phyloP scores from a whole-genome alignment of 2,888 invertebrate genomes.

The Lumbricus terrestris region DNA sequence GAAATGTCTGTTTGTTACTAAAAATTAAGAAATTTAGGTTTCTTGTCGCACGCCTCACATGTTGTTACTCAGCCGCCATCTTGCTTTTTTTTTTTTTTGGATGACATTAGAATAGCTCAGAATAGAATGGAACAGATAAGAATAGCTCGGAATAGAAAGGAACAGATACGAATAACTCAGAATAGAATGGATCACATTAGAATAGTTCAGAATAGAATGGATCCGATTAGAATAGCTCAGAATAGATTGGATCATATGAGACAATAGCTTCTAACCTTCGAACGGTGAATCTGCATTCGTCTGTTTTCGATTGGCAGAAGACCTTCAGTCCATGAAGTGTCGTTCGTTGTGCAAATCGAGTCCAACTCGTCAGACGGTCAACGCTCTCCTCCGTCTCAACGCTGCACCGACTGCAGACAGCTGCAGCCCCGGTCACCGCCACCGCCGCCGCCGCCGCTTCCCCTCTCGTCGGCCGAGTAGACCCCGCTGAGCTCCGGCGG shows the following conservation, averaged over 20 bases:
- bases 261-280: neutral
- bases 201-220: no score
- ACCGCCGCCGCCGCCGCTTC: neutral
- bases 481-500: no score
- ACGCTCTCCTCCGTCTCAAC: neutral
- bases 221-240: neutral
- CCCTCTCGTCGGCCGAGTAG: neutral
- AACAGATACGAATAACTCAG: no score
- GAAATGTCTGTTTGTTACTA: no score
- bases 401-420: neutral
- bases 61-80: no score
- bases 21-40: no score
- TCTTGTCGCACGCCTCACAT: no score
- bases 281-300: neutral
- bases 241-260: neutral
- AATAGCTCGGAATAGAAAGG: no score
- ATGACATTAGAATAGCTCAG: no score
- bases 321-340: slow-evolving; percentile 35
- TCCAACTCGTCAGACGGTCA: slow-evolving; percentile 22
- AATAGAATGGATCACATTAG: no score
- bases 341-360: slow-evolving; percentile 27
- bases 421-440: neutral
- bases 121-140: no score
- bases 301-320: slow-evolving; percentile 25
- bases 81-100: no score